These are phyloP conservation scores for Prionailurus bengalensis DNA, from an alignment of 2,113 vertebrate species.

Conservation along the genomic window DNA sequence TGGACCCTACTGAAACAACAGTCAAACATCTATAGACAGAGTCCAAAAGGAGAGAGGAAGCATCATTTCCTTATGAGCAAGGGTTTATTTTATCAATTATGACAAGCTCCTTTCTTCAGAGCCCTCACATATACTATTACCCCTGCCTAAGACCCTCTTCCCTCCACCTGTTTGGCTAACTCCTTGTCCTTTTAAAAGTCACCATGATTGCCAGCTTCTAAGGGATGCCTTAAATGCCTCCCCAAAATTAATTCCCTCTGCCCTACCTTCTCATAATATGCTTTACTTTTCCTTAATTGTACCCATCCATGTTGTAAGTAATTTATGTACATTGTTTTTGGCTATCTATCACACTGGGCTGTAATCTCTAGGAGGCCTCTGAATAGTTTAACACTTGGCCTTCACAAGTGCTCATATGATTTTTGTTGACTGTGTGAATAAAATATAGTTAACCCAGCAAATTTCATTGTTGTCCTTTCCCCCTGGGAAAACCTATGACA, in stretches of 20 bases:
- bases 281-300: not conserved
- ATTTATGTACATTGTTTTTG: not conserved
- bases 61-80: not conserved
- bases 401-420: not conserved
- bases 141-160: not conserved
- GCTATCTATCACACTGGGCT: not conserved
- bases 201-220: not conserved
- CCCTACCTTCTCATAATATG: not conserved
- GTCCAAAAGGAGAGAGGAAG: not conserved
- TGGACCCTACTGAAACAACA: not conserved
- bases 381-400: not conserved
- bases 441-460: not conserved
- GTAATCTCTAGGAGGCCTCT: not conserved
- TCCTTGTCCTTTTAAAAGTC: not conserved
- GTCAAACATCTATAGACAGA: not conserved
- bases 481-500: not conserved
- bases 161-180: not conserved
- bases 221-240: not conserved
- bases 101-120: not conserved
- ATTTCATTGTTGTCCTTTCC: not conserved
- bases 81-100: not conserved
- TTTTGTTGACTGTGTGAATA: slow-evolving; percentile 11
- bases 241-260: not conserved
- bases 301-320: not conserved
- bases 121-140: accelerated